Base-by-base conservation (phyloP, 2,113 vertebrate species). In the Phaethornis superciliosus region DNA sequence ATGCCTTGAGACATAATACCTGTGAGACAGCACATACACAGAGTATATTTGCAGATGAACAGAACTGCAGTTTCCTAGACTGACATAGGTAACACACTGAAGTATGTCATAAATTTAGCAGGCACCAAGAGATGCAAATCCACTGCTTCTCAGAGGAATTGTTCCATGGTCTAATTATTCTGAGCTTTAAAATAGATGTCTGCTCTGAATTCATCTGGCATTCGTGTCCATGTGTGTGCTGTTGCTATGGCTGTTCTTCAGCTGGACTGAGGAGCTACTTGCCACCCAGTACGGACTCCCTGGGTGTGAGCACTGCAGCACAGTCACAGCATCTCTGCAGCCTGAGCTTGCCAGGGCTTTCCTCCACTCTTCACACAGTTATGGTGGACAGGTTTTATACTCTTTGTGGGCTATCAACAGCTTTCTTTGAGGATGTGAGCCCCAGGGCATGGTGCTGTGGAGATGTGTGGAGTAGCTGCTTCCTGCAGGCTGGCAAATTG, bases 361-460 rank as follows among this genome's bases (percentile, higher is more conserved):
- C 10, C 52, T 84, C 37, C 19, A 33, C 15, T 67, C 32, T 67
- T 92, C 13, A 23, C 18, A 16, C 1, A 1, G 7, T 87, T 84
- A 13, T 47, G 11, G 7, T 35, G 17, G 56, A 46, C 6, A 7
- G 2, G 2, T 19, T 86, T 77, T 42, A 27, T 47, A 27, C 19
- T 22, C 10, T 35, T 17, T n/a, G 10, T 78, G 42, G 11, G 65
- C 20, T 88, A 90, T 52, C 42, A 51, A 32, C 16, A 63, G 5
- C 17, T 49, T 86, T 92, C 40, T 62, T 37, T 8, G 62, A 70
- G 32, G 27, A 12, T 54, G 13, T 67, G 15, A 55, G 6, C 17
- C 7, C 12, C 30, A 27, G 7, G n/a, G 13, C 0, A 0, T 62
- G 54, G 26, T 52, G 35, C 40, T 55, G 15, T 37, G 37, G 33